Conservation (phyloP, 37 sponge, comb jelly and placozoan genomes). For the Oscarella lobularis region DNA sequence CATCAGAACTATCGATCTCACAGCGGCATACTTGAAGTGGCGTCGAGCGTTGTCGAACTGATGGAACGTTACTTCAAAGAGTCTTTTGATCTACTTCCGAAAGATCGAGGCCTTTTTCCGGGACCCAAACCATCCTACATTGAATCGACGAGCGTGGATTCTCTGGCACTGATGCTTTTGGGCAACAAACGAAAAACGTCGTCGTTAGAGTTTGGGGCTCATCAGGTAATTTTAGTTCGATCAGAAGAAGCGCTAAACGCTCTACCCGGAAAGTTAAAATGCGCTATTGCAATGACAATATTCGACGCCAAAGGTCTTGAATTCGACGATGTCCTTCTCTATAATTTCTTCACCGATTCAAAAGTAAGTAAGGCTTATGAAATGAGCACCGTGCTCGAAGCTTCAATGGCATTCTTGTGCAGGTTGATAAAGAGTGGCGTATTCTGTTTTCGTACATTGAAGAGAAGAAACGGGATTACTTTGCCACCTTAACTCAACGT, state of each 20-base stretch:
- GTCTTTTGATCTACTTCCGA: constrained; percentile 57
- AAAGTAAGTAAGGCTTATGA: constrained; percentile 39
- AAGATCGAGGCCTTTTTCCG: constrained; percentile 26
- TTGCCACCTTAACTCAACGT: neutral
- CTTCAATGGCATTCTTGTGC: neutral
- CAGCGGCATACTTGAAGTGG: constrained; percentile 42
- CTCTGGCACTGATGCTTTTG: constrained; percentile 56
- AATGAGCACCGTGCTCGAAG: too few relatives aligned
- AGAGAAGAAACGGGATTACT: neutral
- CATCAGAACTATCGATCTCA: constrained; percentile 59
- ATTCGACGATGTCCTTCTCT: constrained; percentile 80
- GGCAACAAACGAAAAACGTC: constrained; percentile 50
- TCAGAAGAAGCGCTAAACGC: constrained; percentile 37
- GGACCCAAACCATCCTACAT: constrained; percentile 38
- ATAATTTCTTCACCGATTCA: constrained; percentile 72
- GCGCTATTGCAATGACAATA: constrained; percentile 50
- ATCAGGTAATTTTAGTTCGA: constrained; percentile 63
- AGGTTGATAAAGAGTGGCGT: constrained; percentile 45
- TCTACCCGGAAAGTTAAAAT: constrained; percentile 35
- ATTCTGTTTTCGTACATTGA: constrained; percentile 13
- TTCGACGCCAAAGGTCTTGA: constrained; percentile 80
- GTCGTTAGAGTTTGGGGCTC: constrained; percentile 70
- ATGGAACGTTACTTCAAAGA: constrained; percentile 31
- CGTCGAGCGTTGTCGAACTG: constrained; percentile 45
- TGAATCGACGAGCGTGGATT: constrained; percentile 4